Conservation (phyloP, 2,113 vertebrate species). For the Anser cygnoides region DNA sequence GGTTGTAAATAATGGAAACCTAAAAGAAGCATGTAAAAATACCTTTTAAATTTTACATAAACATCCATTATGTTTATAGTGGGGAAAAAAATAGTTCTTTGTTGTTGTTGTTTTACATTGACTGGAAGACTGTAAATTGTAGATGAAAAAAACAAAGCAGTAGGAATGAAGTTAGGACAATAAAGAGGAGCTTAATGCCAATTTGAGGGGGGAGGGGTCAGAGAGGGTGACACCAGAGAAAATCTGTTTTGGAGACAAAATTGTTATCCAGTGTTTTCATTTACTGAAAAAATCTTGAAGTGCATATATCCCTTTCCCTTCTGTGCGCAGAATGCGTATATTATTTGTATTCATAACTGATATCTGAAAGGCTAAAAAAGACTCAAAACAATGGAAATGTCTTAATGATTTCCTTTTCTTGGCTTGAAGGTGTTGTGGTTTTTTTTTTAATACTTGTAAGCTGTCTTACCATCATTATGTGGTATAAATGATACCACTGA, state of each 20-base stretch:
- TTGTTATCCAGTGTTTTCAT: background rate
- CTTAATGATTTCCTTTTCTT: background rate
- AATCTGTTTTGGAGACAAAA: background rate
- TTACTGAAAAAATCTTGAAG: background rate
- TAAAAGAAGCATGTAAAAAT: slow-evolving; percentile 17
- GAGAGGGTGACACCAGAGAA: background rate
- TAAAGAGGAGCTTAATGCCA: background rate
- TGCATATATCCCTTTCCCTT: background rate
- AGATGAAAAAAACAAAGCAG: background rate
- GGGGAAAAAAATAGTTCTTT: too few species aligned
- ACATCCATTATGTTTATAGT: too few species aligned
- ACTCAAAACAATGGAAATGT: background rate
- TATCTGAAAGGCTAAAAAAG: background rate
- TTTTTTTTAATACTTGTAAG: background rate
- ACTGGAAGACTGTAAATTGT: background rate
- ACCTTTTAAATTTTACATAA: background rate
- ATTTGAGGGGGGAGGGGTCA: background rate
- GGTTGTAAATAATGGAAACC: slow-evolving; percentile 85
- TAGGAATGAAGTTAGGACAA: background rate
- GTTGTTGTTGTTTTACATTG: background rate
- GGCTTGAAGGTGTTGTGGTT: background rate
- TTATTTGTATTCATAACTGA: background rate
- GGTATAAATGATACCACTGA: background rate
- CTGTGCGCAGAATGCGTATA: background rate
- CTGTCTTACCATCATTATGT: background rate